A percentile compares a stretch with the other conserved stretches of the same genome.
These are phyloP conservation scores for Drosophila pseudoananassae DNA, from an alignment of 1,140 invertebrate genomes.

Conservation along the genomic window DNA sequence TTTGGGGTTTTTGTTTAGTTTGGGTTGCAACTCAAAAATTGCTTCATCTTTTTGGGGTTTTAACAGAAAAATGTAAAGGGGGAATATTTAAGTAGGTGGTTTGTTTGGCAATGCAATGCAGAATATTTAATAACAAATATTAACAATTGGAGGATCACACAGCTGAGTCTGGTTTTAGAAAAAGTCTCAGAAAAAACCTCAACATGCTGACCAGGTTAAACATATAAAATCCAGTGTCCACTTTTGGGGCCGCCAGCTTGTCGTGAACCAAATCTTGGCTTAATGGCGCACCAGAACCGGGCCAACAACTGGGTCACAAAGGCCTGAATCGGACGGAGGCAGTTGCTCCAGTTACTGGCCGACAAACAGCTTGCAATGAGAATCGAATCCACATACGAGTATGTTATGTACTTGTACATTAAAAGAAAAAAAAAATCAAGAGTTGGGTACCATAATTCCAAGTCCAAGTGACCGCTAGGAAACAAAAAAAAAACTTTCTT, in stretches of 20 bases:
- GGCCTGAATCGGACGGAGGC: conserved; percentile 30
- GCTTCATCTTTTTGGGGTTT: not conserved
- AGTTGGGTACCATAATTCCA: conserved; percentile 52
- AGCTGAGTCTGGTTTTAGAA: not conserved
- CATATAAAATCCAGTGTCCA: not conserved
- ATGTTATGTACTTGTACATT: conserved; percentile 6
- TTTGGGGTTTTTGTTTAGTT: not conserved
- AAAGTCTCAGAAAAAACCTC: not conserved
- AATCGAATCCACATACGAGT: not conserved
- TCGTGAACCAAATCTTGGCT: conserved; percentile 4
- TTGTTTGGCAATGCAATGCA: too few species aligned
- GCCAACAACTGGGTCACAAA: conserved; percentile 62
- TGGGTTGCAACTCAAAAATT: not conserved
- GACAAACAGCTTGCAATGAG: conserved; percentile 16
- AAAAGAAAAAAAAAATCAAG: conserved; percentile 41
- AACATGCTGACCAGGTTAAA: not conserved
- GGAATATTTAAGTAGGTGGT: too few species aligned
- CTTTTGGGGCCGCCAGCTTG: conserved; percentile 1
- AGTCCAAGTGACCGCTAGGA: conserved; percentile 28
- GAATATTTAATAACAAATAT: too few species aligned
- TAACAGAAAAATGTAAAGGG: not conserved
- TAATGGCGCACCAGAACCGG: conserved; percentile 30
- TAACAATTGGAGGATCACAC: not conserved
- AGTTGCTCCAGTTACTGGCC: conserved; percentile 31
- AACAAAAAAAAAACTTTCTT: conserved; percentile 58